These are phyloP conservation scores for Acanthopleura granulata DNA, from an alignment of 2,888 invertebrate genomes.

Conservation along the genomic window DNA sequence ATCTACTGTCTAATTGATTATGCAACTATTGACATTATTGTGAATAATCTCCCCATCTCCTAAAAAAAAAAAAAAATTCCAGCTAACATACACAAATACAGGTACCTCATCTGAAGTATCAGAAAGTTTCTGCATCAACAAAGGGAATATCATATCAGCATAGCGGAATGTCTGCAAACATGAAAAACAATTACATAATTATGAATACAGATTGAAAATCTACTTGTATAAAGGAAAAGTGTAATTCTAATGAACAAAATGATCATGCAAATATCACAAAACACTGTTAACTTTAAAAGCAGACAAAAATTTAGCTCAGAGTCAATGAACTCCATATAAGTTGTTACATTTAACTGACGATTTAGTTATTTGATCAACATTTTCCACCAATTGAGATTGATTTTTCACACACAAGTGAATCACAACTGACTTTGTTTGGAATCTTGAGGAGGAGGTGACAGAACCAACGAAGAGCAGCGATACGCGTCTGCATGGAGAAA, in stretches of 20 bases:
- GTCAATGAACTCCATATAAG: no score
- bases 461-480: conserved; percentile 96
- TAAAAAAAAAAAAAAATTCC: no score
- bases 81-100: conserved; percentile 20
- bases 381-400: background rate
- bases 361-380: no score
- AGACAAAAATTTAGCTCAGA: no score
- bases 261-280: no score
- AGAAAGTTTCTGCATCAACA: conserved; percentile 85
- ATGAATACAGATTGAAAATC: background rate
- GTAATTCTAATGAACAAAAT: no score
- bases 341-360: background rate
- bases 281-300: no score
- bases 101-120: conserved; percentile 91
- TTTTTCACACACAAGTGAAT: no score
- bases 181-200: background rate
- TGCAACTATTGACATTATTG: no score
- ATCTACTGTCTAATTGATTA: no score
- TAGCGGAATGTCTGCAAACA: conserved; percentile 72
- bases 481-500: conserved; percentile 92
- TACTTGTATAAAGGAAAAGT: no score
- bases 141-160: conserved; percentile 74
- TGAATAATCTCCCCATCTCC: no score
- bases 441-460: conserved; percentile 90
- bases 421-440: conserved; percentile 81